Conservation (phyloP, 37 sponge, comb jelly and placozoan species). For the Mnemiopsis leidyi region DNA sequence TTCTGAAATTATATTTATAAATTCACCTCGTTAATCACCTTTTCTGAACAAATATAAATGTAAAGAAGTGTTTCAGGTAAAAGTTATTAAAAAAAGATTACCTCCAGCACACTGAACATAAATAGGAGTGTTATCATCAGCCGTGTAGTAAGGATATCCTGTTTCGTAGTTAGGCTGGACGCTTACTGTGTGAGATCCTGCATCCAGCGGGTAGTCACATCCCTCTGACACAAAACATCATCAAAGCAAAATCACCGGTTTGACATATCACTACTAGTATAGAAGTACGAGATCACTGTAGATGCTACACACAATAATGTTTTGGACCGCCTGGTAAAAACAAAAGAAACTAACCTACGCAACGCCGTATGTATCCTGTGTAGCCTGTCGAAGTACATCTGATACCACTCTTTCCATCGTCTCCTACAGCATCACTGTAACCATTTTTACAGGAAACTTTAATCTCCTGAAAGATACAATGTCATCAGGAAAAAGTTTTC, state of each 20-base stretch:
- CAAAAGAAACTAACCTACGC: background rate
- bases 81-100: too few species aligned
- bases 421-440: slow-evolving; percentile 21
- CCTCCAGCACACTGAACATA: slow-evolving; percentile 12
- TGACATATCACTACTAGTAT: too few species aligned
- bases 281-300: too few species aligned
- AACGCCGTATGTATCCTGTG: background rate
- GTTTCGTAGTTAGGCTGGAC: slow-evolving; percentile 16
- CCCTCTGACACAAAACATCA: background rate
- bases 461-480: slow-evolving; percentile 13
- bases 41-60: too few species aligned
- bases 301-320: too few species aligned
- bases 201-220: slow-evolving; percentile 6
- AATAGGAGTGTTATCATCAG: background rate
- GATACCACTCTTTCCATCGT: background rate
- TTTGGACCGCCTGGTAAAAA: too few species aligned
- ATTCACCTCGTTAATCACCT: too few species aligned
- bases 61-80: too few species aligned
- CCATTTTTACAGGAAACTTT: slow-evolving; percentile 11
- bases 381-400: background rate
- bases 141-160: slow-evolving; percentile 6
- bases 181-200: background rate
- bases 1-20: too few species aligned
- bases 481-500: too few species aligned
- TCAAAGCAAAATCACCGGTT: too few species aligned